phyloP scores from a whole-genome alignment of 2,113 vertebrate species.

The Toxotes chatareus region DNA sequence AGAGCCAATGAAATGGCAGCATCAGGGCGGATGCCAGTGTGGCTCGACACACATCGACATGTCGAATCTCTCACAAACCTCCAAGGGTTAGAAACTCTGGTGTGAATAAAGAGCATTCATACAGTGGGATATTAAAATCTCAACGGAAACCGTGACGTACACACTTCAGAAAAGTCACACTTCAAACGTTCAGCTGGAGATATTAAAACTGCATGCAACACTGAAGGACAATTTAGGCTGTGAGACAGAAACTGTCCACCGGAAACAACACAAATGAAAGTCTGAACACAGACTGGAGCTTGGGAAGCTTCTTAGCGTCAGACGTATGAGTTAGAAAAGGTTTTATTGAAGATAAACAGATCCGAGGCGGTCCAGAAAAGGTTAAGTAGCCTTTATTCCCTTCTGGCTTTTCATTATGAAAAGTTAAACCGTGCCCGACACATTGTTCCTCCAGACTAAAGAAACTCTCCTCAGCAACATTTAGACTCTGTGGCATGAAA shows the following conservation, averaged over 20 bases:
- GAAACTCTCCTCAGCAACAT: conserved; percentile 41
- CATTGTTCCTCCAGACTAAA: conserved; percentile 23
- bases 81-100: no score
- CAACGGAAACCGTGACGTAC: no score
- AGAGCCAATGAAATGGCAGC: no score
- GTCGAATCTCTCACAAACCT: no score
- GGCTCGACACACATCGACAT: no score
- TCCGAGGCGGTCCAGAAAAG: conserved; percentile 32
- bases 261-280: background rate
- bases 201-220: background rate
- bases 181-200: background rate
- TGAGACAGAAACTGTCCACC: background rate
- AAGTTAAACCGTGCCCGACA: conserved; percentile 9
- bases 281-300: background rate
- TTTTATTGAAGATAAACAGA: conserved; percentile 25
- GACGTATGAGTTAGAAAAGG: conserved; percentile 6
- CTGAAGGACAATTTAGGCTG: background rate
- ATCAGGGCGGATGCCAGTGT: no score
- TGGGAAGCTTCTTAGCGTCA: background rate
- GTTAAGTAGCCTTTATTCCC: conserved; percentile 45
- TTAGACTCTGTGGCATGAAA: conserved; percentile 31
- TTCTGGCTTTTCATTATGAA: background rate
- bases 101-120: no score
- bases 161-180: no score
- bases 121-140: no score